A percentile compares a stretch with the other conserved stretches of the same genome.
Conservation (phyloP, 2,888 invertebrate species). For the Sphaerophoria rueppellii region DNA sequence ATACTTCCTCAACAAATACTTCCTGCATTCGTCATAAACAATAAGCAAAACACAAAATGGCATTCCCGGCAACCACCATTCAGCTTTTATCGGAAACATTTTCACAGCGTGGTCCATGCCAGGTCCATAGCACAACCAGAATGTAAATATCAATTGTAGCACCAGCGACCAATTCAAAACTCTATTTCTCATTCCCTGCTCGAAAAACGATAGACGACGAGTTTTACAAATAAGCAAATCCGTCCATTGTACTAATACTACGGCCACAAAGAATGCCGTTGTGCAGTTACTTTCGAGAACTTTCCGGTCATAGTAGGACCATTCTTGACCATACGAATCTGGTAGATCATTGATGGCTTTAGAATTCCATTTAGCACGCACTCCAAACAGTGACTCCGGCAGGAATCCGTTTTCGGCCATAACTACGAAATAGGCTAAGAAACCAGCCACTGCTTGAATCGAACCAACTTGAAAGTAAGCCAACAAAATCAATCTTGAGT, state of each 20-base stretch:
- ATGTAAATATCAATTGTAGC: constrained; percentile 86
- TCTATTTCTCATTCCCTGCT: constrained; percentile 88
- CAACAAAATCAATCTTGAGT: constrained; percentile 85
- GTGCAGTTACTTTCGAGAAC: constrained; percentile 88
- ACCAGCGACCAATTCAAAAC: constrained; percentile 86
- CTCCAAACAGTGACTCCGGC: constrained; percentile 85
- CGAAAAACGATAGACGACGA: constrained; percentile 85
- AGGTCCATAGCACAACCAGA: constrained; percentile 86
- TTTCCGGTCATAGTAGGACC: constrained; percentile 88
- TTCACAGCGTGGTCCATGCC: constrained; percentile 85
- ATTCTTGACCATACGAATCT: constrained; percentile 89
- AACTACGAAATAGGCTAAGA: constrained; percentile 93
- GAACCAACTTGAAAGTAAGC: constrained; percentile 94
- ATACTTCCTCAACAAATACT: constrained; percentile 86
- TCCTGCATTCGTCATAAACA: constrained; percentile 88
- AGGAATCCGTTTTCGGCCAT: constrained; percentile 93
- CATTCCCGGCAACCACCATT: constrained; percentile 89
- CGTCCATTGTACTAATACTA: constrained; percentile 87
- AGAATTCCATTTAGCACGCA: constrained; percentile 88
- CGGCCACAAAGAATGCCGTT: constrained; percentile 90
- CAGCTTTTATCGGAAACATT: constrained; percentile 82
- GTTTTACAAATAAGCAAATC: constrained; percentile 87
- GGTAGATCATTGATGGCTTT: constrained; percentile 86
- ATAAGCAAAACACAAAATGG: constrained; percentile 89
- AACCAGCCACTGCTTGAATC: constrained; percentile 92